phyloP scores from a whole-genome alignment of 2,113 vertebrate species.

The Siniperca knerii region DNA sequence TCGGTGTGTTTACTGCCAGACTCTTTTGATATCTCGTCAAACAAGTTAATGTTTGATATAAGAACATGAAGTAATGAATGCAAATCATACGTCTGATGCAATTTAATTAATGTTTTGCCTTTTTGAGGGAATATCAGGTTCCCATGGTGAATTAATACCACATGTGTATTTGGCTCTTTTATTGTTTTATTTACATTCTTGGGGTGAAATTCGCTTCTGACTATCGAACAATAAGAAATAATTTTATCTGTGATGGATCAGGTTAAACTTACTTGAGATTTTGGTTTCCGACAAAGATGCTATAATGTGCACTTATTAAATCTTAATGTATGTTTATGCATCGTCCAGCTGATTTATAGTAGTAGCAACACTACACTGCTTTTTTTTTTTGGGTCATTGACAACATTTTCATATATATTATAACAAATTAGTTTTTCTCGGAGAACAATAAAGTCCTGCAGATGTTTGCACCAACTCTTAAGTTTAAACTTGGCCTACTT shows the following conservation, averaged over 20 bases:
- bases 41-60: background rate
- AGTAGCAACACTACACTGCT: background rate
- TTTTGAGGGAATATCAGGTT: background rate
- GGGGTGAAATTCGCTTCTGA: background rate
- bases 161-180: background rate
- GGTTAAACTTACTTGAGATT: background rate
- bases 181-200: constrained; percentile 14
- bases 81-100: background rate
- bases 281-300: background rate
- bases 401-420: background rate
- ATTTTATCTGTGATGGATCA: background rate
- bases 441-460: too few relatives aligned
- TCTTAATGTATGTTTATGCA: background rate
- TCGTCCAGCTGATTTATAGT: background rate
- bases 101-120: constrained; percentile 16
- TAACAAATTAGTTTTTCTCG: background rate
- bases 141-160: background rate
- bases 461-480: background rate
- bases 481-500: background rate
- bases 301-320: background rate
- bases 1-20: constrained; percentile 19
- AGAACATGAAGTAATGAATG: background rate
- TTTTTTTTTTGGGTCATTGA: background rate
- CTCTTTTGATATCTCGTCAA: constrained; percentile 47
- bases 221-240: background rate